Evolutionary conservation across 2,113 vertebrate species (phyloP).

Genomic region (mouse (Mus musculus)): GRCm39 chr2:125933501-125934000

Average conservation of each 20-base stretch:
- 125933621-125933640: background rate
- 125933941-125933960: background rate
- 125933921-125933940: conserved; percentile 8
- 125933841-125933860: conserved; percentile 15
- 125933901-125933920: background rate
- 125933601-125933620: background rate
- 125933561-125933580: conserved; percentile 18
- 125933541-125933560: conserved; percentile 41
- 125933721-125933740: background rate
- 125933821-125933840: conserved; percentile 35
- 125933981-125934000: background rate
- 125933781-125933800: background rate
- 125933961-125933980: background rate
- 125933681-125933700: background rate
- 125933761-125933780: background rate
- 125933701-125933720: too few species aligned
- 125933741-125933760: background rate
- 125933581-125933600: conserved; percentile 7
- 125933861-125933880: conserved; percentile 55
- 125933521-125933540: conserved; percentile 24
- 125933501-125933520: background rate
- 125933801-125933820: background rate
- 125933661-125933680: background rate
- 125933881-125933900: background rate
- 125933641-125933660: background rate